Evolutionary conservation across 2,113 vertebrate genomes (phyloP).

Genomic region (Tragelaphus imberbis): DNA sequence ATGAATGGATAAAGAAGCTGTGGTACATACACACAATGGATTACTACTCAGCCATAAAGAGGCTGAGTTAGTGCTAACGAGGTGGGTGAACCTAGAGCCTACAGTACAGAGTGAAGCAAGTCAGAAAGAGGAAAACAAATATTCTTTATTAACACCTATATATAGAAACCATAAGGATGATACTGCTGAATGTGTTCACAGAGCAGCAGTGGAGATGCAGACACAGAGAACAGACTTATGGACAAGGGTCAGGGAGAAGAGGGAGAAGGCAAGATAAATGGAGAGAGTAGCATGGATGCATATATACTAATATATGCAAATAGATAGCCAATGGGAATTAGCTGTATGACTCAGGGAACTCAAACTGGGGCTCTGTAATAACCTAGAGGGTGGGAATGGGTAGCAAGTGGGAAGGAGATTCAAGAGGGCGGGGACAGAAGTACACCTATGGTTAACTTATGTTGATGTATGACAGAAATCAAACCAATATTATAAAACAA

Average conservation of each 20-base stretch:
- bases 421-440: background rate
- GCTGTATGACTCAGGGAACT: background rate
- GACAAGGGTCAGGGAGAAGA: background rate
- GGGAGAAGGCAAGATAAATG: background rate
- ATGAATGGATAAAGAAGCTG: background rate
- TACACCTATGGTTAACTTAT: background rate
- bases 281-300: background rate
- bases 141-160: background rate
- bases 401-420: background rate
- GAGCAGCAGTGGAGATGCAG: background rate
- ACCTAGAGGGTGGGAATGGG: background rate
- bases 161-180: background rate
- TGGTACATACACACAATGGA: background rate
- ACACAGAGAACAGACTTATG: background rate
- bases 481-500: background rate
- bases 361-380: background rate
- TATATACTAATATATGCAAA: background rate
- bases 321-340: background rate
- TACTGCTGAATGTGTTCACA: background rate
- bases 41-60: background rate
- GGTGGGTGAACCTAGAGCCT: background rate
- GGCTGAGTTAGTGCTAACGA: background rate
- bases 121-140: background rate
- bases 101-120: background rate
- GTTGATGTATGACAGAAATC: background rate